Percentiles rank a stretch among this genome's conserved stretches.
Evolutionary conservation across 64 coral and sea anemone species (phyloP).

Genomic region (Montipora capricornis): DNA sequence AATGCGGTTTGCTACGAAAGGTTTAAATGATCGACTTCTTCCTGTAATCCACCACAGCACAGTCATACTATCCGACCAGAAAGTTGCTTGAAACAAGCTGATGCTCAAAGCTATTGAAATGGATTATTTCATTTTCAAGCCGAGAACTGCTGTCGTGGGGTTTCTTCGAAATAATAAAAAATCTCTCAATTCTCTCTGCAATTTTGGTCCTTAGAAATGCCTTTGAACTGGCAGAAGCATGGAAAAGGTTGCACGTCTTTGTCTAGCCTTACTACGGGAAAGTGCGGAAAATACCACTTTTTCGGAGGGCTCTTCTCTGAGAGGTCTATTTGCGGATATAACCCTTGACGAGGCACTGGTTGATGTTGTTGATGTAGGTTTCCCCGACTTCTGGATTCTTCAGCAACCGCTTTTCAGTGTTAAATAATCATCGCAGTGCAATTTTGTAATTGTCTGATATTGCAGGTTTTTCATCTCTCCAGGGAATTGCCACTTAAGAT

Average conservation of each 20-base stretch:
- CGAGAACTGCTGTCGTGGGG: not conserved
- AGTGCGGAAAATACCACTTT: too few species aligned
- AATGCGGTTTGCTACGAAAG: slow-evolving; percentile 57
- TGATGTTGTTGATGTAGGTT: slow-evolving; percentile 8
- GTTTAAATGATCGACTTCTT: slow-evolving; percentile 16
- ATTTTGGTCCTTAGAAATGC: slow-evolving; percentile 54
- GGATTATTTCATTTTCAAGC: not conserved
- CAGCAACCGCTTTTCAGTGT: slow-evolving; percentile 34
- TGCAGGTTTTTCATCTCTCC: not conserved
- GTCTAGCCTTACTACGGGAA: too few species aligned
- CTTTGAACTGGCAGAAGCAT: slow-evolving; percentile 56
- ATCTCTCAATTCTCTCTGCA: slow-evolving; percentile 50
- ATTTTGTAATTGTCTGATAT: slow-evolving; percentile 54
- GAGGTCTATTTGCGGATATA: slow-evolving; percentile 6
- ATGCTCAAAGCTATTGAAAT: not conserved
- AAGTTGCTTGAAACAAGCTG: not conserved
- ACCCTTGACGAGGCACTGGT: not conserved
- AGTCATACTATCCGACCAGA: slow-evolving; percentile 49
- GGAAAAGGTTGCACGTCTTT: slow-evolving; percentile 21
- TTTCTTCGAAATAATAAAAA: slow-evolving; percentile 58
- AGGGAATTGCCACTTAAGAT: too few species aligned
- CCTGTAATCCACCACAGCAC: slow-evolving; percentile 46
- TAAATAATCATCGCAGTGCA: slow-evolving; percentile 6
- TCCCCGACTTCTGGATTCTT: slow-evolving; percentile 27
- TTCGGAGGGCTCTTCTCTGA: too few species aligned